Evolutionary conservation across 2,888 invertebrate genomes (phyloP), one percentile per base, ranked within the genome.

Genomic region (Cybosia mesomella): DNA sequence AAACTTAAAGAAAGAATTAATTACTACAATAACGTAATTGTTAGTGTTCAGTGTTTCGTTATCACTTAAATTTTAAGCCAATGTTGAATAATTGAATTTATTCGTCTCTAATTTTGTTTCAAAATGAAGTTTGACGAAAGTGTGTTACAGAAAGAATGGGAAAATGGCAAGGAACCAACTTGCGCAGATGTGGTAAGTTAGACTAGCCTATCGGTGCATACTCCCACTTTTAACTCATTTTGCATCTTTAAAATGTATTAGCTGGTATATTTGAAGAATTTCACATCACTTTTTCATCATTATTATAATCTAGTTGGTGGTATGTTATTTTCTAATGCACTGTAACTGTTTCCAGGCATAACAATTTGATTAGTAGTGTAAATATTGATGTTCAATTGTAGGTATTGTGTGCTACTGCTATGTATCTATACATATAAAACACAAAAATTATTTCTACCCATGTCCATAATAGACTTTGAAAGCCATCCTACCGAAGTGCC

Each of bases 41-140:
- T 49, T 49, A 49, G 9, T 49, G 2, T 8, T 7, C 49, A 49
- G n/a, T 49, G n/a, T 49, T 9, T 49, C 8, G 49, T 49, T 49
- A n/a, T 49, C 49, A 49, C 49, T n/a, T 49, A 5, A 43, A 43
- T 39, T 59, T 18, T 15, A 0, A 18, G 4, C 18, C 24, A 39
- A 22, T 59, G 18, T 24, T 39, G 0, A 53, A 32, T 8, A 21
- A 61, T 32, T 54, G 32, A 54, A 22, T 54, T 15, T 18, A 36
- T 22, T 63, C n/a, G 15, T 18, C 4, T 54, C 22, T 22, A 22
- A 22, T 21, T 62, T 49, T 13, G 34, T 54, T 62, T 22, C 24
- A 82, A 22, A 34, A 91, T 91, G 90, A 91, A 88, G 77, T 82
- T 86, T 55, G 91, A 91, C 72, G 85, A 85, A 53, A 66, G 74